Evolutionary conservation across 2,888 invertebrate species (phyloP).

Genomic region (Melinaea marsaeus): DNA sequence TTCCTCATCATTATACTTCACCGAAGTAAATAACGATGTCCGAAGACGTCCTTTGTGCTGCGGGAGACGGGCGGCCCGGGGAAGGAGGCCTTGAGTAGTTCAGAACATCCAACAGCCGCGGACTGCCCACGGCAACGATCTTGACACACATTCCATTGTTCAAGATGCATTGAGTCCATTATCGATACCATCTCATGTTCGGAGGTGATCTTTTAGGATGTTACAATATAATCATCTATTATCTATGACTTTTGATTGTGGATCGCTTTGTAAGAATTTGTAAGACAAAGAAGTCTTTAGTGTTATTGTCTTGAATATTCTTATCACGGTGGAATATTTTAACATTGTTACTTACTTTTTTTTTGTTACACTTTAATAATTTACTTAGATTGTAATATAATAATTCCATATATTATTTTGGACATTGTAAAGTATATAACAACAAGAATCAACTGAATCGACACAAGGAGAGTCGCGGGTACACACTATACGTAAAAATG

Average conservation of each 20-base stretch:
- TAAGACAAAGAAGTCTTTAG: too few relatives aligned
- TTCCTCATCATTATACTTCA: slow-evolving; percentile 35
- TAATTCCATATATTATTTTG: too few relatives aligned
- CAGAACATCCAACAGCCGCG: slow-evolving; percentile 25
- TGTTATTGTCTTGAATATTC: too few relatives aligned
- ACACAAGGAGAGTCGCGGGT: background rate
- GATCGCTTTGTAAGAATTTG: too few relatives aligned
- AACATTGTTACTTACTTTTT: too few relatives aligned
- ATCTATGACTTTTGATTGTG: background rate
- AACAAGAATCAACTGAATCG: too few relatives aligned
- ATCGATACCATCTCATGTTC: background rate
- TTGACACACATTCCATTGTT: slow-evolving; percentile 48
- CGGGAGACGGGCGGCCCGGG: slow-evolving; percentile 49
- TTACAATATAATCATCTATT: background rate
- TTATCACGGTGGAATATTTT: too few relatives aligned
- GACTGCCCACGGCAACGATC: slow-evolving; percentile 43
- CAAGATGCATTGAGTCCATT: slow-evolving; percentile 6
- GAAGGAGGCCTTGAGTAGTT: slow-evolving; percentile 51
- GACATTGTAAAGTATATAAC: too few relatives aligned
- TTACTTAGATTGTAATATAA: too few relatives aligned
- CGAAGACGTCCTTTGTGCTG: slow-evolving; percentile 16
- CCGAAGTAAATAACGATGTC: slow-evolving; percentile 16
- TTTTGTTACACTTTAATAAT: too few relatives aligned
- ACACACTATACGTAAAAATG: background rate
- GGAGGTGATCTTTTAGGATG: background rate